A percentile compares a stretch with the other conserved stretches of the same genome.
phyloP scores from a whole-genome alignment of 2,888 invertebrate species.

The Diplolepis rosae region DNA sequence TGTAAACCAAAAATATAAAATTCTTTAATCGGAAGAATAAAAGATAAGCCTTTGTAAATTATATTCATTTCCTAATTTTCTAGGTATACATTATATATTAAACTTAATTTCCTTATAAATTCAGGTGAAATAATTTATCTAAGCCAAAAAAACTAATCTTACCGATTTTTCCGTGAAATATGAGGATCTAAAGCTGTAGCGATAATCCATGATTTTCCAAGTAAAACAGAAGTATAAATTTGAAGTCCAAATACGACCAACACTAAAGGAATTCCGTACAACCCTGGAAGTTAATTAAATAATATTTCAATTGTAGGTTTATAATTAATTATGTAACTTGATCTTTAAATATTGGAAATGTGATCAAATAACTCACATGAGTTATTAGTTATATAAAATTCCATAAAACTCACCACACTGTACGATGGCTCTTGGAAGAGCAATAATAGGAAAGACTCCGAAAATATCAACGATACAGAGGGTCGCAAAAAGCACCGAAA shows the following conservation, averaged over 20 bases:
- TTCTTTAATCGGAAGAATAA: too few species aligned
- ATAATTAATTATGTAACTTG: too few species aligned
- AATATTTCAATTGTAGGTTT: neutral
- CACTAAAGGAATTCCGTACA: slow-evolving; percentile 83
- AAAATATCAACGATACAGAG: slow-evolving; percentile 88
- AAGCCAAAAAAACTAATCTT: slow-evolving; percentile 36
- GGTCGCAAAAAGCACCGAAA: slow-evolving; percentile 82
- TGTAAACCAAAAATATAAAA: too few species aligned
- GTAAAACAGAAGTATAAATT: slow-evolving; percentile 86
- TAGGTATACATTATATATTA: too few species aligned
- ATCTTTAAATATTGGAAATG: too few species aligned
- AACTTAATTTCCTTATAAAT: too few species aligned
- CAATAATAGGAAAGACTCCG: slow-evolving; percentile 88
- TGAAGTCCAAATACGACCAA: slow-evolving; percentile 81
- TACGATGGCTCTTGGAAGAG: slow-evolving; percentile 84
- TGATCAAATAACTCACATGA: slow-evolving; percentile 18
- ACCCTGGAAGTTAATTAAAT: slow-evolving; percentile 74
- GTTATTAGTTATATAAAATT: slow-evolving; percentile 7
- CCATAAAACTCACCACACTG: slow-evolving; percentile 79
- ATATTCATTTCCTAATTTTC: too few species aligned
- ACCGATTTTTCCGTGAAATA: slow-evolving; percentile 79
- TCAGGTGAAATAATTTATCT: too few species aligned
- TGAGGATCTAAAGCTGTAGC: slow-evolving; percentile 82
- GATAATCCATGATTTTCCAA: slow-evolving; percentile 88
- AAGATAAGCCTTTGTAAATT: too few species aligned